Base-by-base conservation (phyloP, 2,888 invertebrate genomes). In the Seira sanloemensis region DNA sequence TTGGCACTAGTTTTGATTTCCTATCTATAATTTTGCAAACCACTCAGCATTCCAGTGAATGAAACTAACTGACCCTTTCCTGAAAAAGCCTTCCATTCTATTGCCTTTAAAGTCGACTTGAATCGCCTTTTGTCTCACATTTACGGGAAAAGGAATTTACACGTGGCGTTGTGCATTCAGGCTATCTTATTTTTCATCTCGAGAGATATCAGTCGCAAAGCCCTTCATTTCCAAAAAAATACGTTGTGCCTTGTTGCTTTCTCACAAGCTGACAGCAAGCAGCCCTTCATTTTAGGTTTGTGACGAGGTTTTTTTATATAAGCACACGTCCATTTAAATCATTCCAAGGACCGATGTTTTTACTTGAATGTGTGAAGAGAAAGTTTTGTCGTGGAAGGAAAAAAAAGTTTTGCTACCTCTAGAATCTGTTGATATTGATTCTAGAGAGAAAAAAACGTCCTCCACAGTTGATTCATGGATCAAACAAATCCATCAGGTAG, bases 401-500 rank as follows among this genome's bases (percentile, higher is more conserved):
- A n/a, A n/a, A n/a, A n/a, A n/a, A n/a, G n/a, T 50, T 50, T 50
- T 50, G 2, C n/a, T 18, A 50, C n/a, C n/a, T 16, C n/a, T 1
- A 65, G 54, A 76, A 76, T 76, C 76, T 81, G 81, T 81, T 81
- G 75, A 75, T 81, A 81, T 76, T 71, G 65, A 62, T 62, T 24
- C 54, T 4, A 21, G 5, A 26, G n/a, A 19, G 19, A 37, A 37
- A 66, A 62, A 73, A 62, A 21, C 23, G n/a, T 75, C 54, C 26
- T 66, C 75, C 27, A 58, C 26, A 7, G 69, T 71, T 27, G n/a
- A 24, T 65, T 25, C 71, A 54, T 25, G 80, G 80, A 80, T 80
- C 69, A 81, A 81, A 81, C 58, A 68, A 76, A 25, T 76, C 71
- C 81, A 81, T 81, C 81, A 81, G 81, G 81, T 81, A 81, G 81